Evolutionary conservation across 2,888 invertebrate species (phyloP).

Genomic region (Pyrochroa serraticornis): DNA sequence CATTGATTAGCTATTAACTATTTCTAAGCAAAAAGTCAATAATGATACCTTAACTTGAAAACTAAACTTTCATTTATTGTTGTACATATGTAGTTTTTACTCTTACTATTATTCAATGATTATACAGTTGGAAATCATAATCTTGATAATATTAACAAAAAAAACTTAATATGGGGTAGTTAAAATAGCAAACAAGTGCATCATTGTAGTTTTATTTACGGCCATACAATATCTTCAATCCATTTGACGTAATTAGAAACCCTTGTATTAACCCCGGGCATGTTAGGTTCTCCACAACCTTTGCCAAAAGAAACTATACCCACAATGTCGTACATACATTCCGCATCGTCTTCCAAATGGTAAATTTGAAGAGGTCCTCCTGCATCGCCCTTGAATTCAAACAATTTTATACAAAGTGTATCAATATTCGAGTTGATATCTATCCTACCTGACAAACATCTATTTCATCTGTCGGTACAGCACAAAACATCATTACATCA

Average conservation of each 20-base stretch:
- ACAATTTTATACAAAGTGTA: not conserved
- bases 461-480: conserved; percentile 44
- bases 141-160: too few relatives aligned
- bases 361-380: conserved; percentile 65
- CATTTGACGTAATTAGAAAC: conserved; percentile 59
- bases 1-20: too few relatives aligned
- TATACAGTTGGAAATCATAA: too few relatives aligned
- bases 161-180: too few relatives aligned
- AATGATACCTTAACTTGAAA: too few relatives aligned
- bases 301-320: conserved; percentile 61
- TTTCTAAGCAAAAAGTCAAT: too few relatives aligned
- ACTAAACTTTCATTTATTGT: too few relatives aligned
- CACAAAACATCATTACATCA: conserved; percentile 61
- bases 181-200: too few relatives aligned
- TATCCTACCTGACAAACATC: conserved; percentile 62
- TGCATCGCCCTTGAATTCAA: conserved; percentile 59
- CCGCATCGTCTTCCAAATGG: conserved; percentile 23
- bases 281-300: conserved; percentile 50
- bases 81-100: too few relatives aligned
- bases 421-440: not conserved
- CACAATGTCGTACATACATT: conserved; percentile 60
- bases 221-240: conserved; percentile 62
- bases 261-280: conserved; percentile 60
- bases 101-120: too few relatives aligned
- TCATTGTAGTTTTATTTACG: too few relatives aligned